A percentile compares a stretch with the other conserved stretches of the same genome.
These are phyloP conservation scores for Panulirus ornatus DNA, from an alignment of 1,140 invertebrate genomes.

Conservation along the genomic window DNA sequence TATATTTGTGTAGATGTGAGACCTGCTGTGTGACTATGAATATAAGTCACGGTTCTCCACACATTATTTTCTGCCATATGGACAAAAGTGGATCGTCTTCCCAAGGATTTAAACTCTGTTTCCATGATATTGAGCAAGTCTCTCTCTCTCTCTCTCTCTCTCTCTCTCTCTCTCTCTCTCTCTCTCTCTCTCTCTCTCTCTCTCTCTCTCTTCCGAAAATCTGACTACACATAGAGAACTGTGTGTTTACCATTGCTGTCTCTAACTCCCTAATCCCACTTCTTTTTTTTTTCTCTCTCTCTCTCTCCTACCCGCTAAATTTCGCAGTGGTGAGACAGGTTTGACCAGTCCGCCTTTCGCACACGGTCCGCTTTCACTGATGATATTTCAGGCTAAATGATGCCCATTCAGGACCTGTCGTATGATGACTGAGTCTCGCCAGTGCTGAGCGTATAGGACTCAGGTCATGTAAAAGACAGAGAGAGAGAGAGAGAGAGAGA, in stretches of 20 bases:
- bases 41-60: too few species aligned
- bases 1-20: neutral
- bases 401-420: neutral
- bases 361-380: neutral
- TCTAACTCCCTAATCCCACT: too few species aligned
- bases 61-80: too few species aligned
- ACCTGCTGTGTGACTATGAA: too few species aligned
- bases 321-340: neutral
- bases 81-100: too few species aligned
- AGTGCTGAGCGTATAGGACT: too few species aligned
- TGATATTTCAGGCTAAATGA: neutral
- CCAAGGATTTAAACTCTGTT: too few species aligned
- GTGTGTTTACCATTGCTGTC: too few species aligned
- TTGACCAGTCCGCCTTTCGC: neutral
- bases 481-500: too few species aligned
- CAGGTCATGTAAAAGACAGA: too few species aligned
- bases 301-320: neutral
- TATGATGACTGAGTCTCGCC: neutral
- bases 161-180: neutral
- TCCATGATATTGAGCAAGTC: too few species aligned
- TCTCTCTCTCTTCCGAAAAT: neutral
- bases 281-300: neutral
- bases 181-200: neutral
- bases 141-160: neutral
- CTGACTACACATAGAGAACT: too few species aligned